These are phyloP conservation scores for Cottus gobio DNA, from an alignment of 2,113 vertebrate genomes.

Conservation along the genomic window DNA sequence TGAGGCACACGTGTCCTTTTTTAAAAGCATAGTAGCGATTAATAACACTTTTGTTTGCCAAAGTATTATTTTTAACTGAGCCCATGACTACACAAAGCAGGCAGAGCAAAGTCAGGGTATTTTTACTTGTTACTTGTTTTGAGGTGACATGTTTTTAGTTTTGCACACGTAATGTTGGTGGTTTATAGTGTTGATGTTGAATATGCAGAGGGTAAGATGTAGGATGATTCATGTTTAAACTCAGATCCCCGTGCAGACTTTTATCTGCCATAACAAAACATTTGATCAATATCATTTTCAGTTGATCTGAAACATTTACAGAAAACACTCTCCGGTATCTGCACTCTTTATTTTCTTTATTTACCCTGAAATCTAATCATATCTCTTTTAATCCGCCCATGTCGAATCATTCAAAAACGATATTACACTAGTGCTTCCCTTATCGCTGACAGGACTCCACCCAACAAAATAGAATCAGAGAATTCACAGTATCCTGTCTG, in stretches of 20 bases:
- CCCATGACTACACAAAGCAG: conserved; percentile 4
- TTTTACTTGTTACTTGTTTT: no score
- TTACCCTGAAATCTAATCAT: conserved; percentile 3
- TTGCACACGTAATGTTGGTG: neutral
- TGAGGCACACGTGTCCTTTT: conserved; percentile 51
- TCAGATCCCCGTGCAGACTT: neutral
- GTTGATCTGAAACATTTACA: conserved; percentile 43
- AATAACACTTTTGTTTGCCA: conserved; percentile 55
- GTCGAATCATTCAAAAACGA: conserved; percentile 18
- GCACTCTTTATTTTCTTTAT: neutral
- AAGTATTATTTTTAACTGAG: conserved; percentile 43
- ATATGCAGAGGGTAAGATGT: neutral
- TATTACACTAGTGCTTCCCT: conserved; percentile 13
- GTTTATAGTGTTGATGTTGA: conserved; percentile 1
- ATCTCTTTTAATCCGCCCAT: conserved; percentile 21
- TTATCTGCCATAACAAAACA: conserved; percentile 34
- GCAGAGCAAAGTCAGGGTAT: neutral
- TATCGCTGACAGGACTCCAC: conserved; percentile 10
- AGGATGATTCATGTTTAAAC: conserved; percentile 13
- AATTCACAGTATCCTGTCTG: conserved; percentile 37
- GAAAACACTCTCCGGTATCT: neutral
- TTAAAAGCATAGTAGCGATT: conserved; percentile 43
- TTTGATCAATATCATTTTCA: conserved; percentile 51
- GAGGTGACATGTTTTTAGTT: neutral
- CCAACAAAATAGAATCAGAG: conserved; percentile 42